These are phyloP conservation scores for Drosophila triauraria DNA, from an alignment of 1,140 invertebrate species.

Conservation along the genomic window DNA sequence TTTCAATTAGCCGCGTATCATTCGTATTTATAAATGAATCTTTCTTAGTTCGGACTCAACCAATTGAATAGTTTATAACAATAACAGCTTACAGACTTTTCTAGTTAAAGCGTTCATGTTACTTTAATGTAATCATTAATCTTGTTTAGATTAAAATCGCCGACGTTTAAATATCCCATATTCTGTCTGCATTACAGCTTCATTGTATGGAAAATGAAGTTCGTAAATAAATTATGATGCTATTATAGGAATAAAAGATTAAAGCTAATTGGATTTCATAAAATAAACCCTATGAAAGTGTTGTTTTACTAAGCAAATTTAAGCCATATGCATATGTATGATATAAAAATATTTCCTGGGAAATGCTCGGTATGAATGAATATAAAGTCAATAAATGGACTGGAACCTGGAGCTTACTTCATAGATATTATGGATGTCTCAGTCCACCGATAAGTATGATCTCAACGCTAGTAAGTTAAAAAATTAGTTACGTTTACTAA, in stretches of 20 bases:
- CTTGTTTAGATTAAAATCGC: not conserved
- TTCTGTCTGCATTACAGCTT: slow-evolving; percentile 27
- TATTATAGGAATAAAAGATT: slow-evolving; percentile 36
- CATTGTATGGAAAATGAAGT: slow-evolving; percentile 34
- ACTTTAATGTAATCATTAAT: slow-evolving; percentile 1
- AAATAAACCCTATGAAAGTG: slow-evolving; percentile 7
- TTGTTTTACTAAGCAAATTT: slow-evolving; percentile 13
- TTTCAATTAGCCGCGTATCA: not conserved
- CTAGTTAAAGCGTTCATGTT: slow-evolving; percentile 1
- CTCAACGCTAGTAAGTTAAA: too few relatives aligned
- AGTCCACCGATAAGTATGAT: too few relatives aligned
- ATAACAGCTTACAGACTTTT: not conserved
- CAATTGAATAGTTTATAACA: not conserved
- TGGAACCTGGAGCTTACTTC: not conserved
- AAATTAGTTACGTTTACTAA: too few relatives aligned
- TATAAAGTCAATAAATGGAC: not conserved
- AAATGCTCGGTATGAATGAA: not conserved
- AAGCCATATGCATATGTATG: too few relatives aligned
- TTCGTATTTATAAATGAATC: not conserved
- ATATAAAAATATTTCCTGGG: not conserved
- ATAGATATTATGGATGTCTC: not conserved
- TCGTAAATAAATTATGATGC: slow-evolving; percentile 14
- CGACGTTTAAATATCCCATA: not conserved
- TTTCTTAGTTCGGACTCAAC: not conserved
- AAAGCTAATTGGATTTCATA: slow-evolving; percentile 14